Conservation (phyloP, 2,888 invertebrate species). For the Biston betularia region DNA sequence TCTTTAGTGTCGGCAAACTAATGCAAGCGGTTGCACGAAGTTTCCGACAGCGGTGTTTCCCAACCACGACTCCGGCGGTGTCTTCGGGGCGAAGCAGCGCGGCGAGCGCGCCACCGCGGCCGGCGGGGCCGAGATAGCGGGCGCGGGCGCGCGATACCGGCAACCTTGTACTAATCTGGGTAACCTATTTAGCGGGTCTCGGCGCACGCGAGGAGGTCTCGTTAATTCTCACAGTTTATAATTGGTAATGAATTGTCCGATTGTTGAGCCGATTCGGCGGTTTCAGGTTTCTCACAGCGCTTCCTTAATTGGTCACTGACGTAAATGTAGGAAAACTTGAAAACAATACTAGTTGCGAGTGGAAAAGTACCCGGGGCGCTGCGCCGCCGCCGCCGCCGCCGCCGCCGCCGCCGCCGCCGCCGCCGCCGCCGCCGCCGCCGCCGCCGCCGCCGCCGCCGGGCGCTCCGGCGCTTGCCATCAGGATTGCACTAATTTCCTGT, state of each 20-base stretch:
- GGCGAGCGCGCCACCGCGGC: conserved; percentile 4
- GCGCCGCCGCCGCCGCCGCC: no score
- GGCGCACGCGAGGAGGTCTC: conserved; percentile 16
- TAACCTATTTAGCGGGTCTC: conserved; percentile 42
- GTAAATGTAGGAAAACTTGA: conserved; percentile 23
- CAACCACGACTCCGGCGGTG: background rate
- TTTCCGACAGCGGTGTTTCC: background rate
- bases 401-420: no score
- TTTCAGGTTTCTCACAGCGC: conserved; percentile 35
- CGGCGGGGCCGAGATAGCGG: conserved; percentile 25
- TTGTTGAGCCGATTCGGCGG: conserved; percentile 40
- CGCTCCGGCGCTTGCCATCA: background rate
- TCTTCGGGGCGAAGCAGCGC: conserved; percentile 5
- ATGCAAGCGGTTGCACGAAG: background rate
- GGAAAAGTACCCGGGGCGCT: conserved; percentile 7
- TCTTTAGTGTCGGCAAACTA: background rate
- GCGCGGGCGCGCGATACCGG: conserved; percentile 21
- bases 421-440: no score
- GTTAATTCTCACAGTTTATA: conserved; percentile 19
- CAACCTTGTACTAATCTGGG: conserved; percentile 44
- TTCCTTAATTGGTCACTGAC: conserved; percentile 31
- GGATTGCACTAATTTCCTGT: conserved; percentile 2
- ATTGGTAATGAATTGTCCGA: conserved; percentile 26
- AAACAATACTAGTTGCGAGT: conserved; percentile 6
- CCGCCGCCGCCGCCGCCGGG: no score